Percentiles rank a stretch among this genome's conserved stretches.
Conservation (phyloP, 2,113 vertebrate genomes). For the Podarcis cretensis region DNA sequence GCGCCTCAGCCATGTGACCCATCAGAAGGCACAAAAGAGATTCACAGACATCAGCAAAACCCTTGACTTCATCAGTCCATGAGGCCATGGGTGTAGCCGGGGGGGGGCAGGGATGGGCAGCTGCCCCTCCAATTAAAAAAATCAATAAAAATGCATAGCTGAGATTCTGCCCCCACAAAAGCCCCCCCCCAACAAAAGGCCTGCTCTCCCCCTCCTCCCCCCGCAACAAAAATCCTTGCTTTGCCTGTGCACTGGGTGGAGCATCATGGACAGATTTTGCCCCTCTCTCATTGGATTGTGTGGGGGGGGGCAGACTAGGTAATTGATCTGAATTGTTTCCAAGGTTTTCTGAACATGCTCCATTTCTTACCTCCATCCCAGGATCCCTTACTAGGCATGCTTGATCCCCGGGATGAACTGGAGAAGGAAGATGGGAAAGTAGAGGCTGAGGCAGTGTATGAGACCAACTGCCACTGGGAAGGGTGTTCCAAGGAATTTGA, state of each 20-base stretch:
- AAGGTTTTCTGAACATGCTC: background rate
- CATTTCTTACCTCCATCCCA: slow-evolving; percentile 53
- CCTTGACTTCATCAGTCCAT: background rate
- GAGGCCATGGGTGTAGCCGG: background rate
- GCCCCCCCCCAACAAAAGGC: too few relatives aligned
- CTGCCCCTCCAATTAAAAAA: background rate
- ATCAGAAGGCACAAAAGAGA: background rate
- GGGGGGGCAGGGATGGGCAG: background rate
- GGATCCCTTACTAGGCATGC: slow-evolving; percentile 90
- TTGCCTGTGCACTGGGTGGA: background rate
- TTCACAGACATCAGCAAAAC: background rate
- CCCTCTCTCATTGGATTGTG: background rate
- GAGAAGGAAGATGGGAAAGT: slow-evolving; percentile 94
- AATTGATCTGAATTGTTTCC: background rate
- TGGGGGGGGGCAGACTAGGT: background rate
- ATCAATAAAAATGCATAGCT: too few relatives aligned
- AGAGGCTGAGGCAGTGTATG: slow-evolving; percentile 90
- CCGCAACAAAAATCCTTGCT: too few relatives aligned
- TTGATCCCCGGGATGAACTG: slow-evolving; percentile 90
- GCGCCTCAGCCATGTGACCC: too few relatives aligned
- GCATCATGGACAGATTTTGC: background rate
- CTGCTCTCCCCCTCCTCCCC: too few relatives aligned
- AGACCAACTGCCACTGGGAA: slow-evolving; percentile 97
- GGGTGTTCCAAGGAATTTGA: slow-evolving; percentile 95
- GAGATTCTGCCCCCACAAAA: background rate